Percentiles rank a stretch among this genome's conserved stretches.
These are phyloP conservation scores for Plebejus melissa DNA, from an alignment of 2,888 invertebrate genomes.

Conservation along the genomic window DNA sequence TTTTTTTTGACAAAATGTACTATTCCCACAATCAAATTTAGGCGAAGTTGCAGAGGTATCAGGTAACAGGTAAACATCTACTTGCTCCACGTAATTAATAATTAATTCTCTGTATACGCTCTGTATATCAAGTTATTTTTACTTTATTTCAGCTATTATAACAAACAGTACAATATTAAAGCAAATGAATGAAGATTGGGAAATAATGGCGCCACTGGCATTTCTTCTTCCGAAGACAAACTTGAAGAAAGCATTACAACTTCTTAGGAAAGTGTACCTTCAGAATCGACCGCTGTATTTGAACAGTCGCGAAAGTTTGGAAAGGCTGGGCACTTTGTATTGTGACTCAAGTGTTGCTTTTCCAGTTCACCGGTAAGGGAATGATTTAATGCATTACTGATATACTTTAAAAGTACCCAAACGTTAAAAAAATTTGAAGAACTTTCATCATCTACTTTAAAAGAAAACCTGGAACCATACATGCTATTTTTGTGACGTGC, in stretches of 20 bases:
- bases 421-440: too few relatives aligned
- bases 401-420: too few relatives aligned
- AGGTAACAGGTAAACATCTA: too few relatives aligned
- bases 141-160: slow-evolving; percentile 3
- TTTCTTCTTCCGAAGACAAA: slow-evolving; percentile 81
- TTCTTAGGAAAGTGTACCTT: not conserved
- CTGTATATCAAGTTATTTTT: too few relatives aligned
- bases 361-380: slow-evolving; percentile 39
- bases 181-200: slow-evolving; percentile 80
- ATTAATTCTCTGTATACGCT: too few relatives aligned
- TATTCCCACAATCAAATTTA: too few relatives aligned
- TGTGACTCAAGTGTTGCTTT: slow-evolving; percentile 40
- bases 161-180: slow-evolving; percentile 70
- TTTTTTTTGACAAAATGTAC: too few relatives aligned
- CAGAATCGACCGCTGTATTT: slow-evolving; percentile 15
- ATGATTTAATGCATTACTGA: not conserved
- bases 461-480: too few relatives aligned
- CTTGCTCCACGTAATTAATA: too few relatives aligned
- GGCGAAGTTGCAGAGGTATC: too few relatives aligned
- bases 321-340: slow-evolving; percentile 40
- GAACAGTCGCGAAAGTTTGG: slow-evolving; percentile 38
- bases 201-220: slow-evolving; percentile 80
- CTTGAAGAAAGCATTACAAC: slow-evolving; percentile 42
- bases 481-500: too few relatives aligned
- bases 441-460: too few relatives aligned